Evolutionary conservation across 2,888 invertebrate species (phyloP), one percentile per base, ranked within the genome.

Genomic region (Drosophila niveifrons): DNA sequence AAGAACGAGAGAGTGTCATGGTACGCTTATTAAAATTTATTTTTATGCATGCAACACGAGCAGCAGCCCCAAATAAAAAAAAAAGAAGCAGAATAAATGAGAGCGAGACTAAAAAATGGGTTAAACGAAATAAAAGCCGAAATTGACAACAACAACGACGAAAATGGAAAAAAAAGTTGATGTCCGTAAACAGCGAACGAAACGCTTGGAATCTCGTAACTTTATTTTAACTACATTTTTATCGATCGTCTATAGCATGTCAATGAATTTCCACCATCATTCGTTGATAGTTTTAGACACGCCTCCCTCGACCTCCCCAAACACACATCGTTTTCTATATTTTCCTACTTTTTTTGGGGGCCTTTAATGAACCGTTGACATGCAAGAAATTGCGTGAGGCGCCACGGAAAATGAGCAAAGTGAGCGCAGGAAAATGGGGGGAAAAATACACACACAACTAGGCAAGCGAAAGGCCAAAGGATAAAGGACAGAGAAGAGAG

Each of bases 321-420:
- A 2, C n/a, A 36, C 36, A 11, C 36, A 23, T 23, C 13, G 8
- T 56, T 34, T 15, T 43, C 18, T 44, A 31, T 8, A 17, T 13
- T 63, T 18, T 50, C 55, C 55, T 15, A 41, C 0, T 52, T 52
- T 61, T 39, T 66, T 72, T 79, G 62, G 48, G 59, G 64, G 59
- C 61, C 58, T 64, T 72, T 84, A 83, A 83, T 83, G 82, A 82
- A 84, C 82, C 72, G 77, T 77, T 79, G 79, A 80, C 82, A 83
- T 85, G 83, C 85, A 71, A 83, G 79, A 67, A 81, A 81, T 79
- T 75, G 83, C 82, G 83, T 81, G 85, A 75, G 66, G 57, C 61
- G 7, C 13, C 52, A 31, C 43, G 70, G 58, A 67, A 72, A 76
- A 67, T 68, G 72, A 71, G 63, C 63, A 59, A 39, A 63, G 67